These are phyloP conservation scores for Calyptomena viridis DNA, from an alignment of 2,113 vertebrate species.

Conservation along the genomic window DNA sequence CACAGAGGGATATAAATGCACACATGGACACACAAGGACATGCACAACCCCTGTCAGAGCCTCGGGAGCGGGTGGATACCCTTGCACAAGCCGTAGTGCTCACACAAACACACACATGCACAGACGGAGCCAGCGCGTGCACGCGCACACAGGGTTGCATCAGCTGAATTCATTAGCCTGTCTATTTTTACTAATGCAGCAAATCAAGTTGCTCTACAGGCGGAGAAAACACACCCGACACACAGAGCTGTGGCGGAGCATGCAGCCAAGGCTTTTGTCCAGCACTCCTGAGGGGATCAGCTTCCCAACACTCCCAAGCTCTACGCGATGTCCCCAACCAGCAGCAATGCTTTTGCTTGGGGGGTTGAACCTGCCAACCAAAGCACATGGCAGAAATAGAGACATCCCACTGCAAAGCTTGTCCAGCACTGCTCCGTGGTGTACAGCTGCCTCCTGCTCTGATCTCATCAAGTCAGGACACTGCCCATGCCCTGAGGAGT, in stretches of 20 bases:
- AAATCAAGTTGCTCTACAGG: conserved; percentile 51
- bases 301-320: background rate
- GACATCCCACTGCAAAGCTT: background rate
- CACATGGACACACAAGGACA: background rate
- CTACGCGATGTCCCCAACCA: fast-evolving
- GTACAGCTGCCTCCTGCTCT: background rate
- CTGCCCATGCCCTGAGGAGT: fast-evolving
- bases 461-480: background rate
- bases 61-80: background rate
- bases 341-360: background rate
- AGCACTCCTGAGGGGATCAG: background rate
- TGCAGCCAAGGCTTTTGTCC: conserved; percentile 15
- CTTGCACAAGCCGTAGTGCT: fast-evolving
- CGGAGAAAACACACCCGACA: background rate
- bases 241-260: background rate
- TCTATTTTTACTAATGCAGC: conserved; percentile 64
- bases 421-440: fast-evolving
- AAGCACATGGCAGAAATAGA: background rate
- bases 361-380: background rate
- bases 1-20: fast-evolving
- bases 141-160: conserved; percentile 34
- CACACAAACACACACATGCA: background rate
- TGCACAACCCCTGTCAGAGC: fast-evolving
- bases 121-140: background rate
- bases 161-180: conserved; percentile 61